phyloP scores from a whole-genome alignment of 2,888 invertebrate genomes.

The Sphaerophoria taeniata region DNA sequence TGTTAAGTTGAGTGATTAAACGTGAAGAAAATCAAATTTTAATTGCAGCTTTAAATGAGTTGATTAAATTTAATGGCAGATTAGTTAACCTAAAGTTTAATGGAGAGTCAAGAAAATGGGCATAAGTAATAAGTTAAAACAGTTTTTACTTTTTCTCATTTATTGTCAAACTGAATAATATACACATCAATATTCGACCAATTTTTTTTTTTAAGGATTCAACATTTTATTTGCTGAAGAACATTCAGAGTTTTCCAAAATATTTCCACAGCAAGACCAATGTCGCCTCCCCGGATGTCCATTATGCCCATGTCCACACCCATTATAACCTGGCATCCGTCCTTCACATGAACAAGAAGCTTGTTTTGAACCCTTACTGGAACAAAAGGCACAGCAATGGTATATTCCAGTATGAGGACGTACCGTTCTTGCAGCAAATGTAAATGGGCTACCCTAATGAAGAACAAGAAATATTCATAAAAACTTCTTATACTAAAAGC shows the following conservation, averaged over 20 bases:
- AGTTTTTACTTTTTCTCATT: slow-evolving; percentile 26
- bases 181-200: neutral
- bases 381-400: slow-evolving; percentile 93
- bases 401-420: slow-evolving; percentile 88
- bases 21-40: no score
- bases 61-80: no score
- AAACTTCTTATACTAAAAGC: slow-evolving; percentile 5
- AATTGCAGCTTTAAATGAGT: no score
- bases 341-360: slow-evolving; percentile 89
- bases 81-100: no score
- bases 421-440: slow-evolving; percentile 86
- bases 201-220: slow-evolving; percentile 75
- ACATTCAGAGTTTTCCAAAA: slow-evolving; percentile 86
- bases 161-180: slow-evolving; percentile 38
- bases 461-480: slow-evolving; percentile 14
- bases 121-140: no score
- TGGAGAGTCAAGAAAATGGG: no score
- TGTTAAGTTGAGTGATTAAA: no score
- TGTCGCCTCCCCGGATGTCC: slow-evolving; percentile 91
- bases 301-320: slow-evolving; percentile 92
- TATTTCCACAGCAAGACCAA: slow-evolving; percentile 92
- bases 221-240: slow-evolving; percentile 82
- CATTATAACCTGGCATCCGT: slow-evolving; percentile 89
- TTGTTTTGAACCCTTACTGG: slow-evolving; percentile 89
- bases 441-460: slow-evolving; percentile 87